Evolutionary conservation across 2,113 vertebrate genomes (phyloP), one percentile per base, ranked within the genome.

Genomic region (Balaeniceps rex): DNA sequence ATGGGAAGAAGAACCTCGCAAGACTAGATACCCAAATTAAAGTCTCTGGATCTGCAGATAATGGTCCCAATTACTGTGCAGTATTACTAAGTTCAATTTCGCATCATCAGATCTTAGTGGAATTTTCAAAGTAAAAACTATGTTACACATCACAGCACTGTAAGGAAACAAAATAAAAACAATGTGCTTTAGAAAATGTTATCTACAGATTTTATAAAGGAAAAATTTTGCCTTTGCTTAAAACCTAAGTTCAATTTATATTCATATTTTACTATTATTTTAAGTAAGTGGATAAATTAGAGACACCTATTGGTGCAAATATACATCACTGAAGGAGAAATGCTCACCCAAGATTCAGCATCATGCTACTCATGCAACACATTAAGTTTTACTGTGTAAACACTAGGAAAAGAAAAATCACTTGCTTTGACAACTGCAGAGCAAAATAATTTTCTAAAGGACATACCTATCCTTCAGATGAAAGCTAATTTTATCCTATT

Each of bases 401-500:
- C 19, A 69, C 61, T 34, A 94, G 52, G 36, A 55, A 14, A 87
- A 84, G 87, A 69, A 79, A 65, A 61, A 38, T 36, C 40, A 57
- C 34, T 91, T 91, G 55, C 46, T 85, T 87, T 58, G 54, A 87
- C 55, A 93, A 86, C 12, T 83, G 25, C 29, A 88, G 68, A 90
- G 22, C 54, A 90, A 90, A 95, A 63, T 55, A 25, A 79, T 91
- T 95, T 96, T 97, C 51, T 64, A 82, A 66, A 75, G 69, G n/a
- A 65, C 24, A 6, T 42, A 94, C 49, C 57, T 84, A 52, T 65
- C 78, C 66, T 87, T 96, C 61, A 79, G 34, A 77, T 70, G 28
- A 66, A 87, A 95, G 84, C 83, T 90, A 80, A 86, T 94, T 93
- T 90, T 90, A 91, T 79, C 54, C 54, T 75, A 58, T 76, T 94